Conservation (phyloP, 2,888 invertebrate species). For the Zhengitettix transpicula region DNA sequence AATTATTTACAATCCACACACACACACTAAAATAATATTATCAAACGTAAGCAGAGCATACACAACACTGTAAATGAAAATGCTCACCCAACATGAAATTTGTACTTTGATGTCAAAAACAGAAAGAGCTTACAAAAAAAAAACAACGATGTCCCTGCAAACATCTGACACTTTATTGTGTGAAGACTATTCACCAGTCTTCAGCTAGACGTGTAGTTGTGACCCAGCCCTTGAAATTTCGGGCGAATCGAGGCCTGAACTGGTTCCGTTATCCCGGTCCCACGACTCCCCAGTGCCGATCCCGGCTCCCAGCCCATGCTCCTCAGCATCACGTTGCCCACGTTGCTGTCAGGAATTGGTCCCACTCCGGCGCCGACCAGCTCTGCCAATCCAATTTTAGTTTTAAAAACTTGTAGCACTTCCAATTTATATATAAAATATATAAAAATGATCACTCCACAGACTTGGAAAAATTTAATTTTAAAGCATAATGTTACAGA, state of each 20-base stretch:
- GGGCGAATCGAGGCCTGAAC: slow-evolving; percentile 4
- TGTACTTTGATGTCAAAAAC: no score
- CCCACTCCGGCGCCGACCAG: not conserved
- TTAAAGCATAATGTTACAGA: not conserved
- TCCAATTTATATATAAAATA: not conserved
- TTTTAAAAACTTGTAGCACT: not conserved
- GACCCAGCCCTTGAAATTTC: slow-evolving; percentile 9
- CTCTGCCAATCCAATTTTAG: not conserved
- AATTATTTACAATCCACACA: no score
- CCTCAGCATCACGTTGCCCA: slow-evolving; percentile 9
- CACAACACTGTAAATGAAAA: no score
- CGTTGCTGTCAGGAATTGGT: slow-evolving; percentile 9
- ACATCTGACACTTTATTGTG: no score
- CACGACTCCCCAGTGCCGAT: slow-evolving; percentile 6
- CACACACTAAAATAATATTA: no score
- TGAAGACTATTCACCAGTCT: no score
- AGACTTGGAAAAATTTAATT: not conserved
- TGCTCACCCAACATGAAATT: no score
- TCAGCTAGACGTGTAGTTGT: not conserved
- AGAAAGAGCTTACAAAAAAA: no score
- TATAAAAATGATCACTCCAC: no score
- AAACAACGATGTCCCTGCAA: no score
- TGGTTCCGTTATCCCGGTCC: slow-evolving; percentile 10
- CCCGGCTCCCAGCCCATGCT: slow-evolving; percentile 12
- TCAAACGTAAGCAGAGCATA: no score